Evolutionary conservation across 2,888 invertebrate genomes (phyloP).

Genomic region (Timandra comae): DNA sequence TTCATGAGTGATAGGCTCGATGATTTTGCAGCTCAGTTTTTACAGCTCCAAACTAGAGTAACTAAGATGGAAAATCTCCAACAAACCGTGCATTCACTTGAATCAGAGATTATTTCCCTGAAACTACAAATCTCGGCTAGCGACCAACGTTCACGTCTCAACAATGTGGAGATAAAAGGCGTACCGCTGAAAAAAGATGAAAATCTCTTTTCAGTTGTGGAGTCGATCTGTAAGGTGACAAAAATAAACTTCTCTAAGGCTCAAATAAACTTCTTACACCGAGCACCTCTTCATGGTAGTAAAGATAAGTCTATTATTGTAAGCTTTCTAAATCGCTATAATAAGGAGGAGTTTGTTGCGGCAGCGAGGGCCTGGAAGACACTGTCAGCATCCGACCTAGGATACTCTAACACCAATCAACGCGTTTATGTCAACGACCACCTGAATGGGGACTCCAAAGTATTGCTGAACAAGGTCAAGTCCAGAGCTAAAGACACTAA

Average conservation of each 20-base stretch:
- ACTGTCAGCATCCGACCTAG: conserved; percentile 1
- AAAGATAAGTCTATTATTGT: conserved; percentile 5
- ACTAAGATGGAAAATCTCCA: conserved; percentile 7
- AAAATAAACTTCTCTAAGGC: not conserved
- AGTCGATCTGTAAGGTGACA: not conserved
- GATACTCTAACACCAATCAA: not conserved
- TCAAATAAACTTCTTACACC: conserved; percentile 1
- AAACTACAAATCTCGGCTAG: conserved; percentile 5
- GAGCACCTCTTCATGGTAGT: conserved; percentile 1
- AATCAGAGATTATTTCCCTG: conserved; percentile 5
- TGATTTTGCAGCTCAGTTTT: conserved; percentile 2
- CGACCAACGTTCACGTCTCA: conserved; percentile 13
- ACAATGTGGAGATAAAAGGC: conserved; percentile 18
- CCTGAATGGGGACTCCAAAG: not conserved
- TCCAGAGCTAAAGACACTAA: no score
- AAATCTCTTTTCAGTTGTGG: conserved; percentile 10
- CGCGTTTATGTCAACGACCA: conserved; percentile 5
- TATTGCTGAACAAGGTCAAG: no score
- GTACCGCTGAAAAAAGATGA: conserved; percentile 20
- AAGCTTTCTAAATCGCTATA: conserved; percentile 4
- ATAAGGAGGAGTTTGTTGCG: conserved; percentile 4
- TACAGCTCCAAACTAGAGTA: conserved; percentile 5
- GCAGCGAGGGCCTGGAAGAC: conserved; percentile 1
- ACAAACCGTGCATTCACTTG: conserved; percentile 3
- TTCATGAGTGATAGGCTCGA: conserved; percentile 3